phyloP scores from a whole-genome alignment of 1,140 invertebrate species.

The Drosophila sulfurigaster region DNA sequence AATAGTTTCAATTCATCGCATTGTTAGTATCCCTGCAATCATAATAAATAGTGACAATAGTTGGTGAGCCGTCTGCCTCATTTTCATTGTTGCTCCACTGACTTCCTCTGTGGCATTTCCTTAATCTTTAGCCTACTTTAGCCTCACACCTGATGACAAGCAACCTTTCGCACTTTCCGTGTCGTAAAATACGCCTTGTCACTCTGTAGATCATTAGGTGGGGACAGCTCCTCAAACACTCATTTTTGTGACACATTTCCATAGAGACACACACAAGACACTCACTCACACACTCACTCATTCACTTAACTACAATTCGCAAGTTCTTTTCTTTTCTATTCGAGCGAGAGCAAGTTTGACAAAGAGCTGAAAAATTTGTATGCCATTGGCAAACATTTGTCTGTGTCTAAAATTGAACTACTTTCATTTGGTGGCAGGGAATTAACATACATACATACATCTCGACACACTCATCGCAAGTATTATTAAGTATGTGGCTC shows the following conservation, averaged over 20 bases:
- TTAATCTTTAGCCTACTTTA: conserved; percentile 50
- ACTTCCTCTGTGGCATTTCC: conserved; percentile 63
- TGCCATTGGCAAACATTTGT: conserved; percentile 69
- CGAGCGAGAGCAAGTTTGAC: conserved; percentile 3
- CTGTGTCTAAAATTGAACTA: conserved; percentile 69
- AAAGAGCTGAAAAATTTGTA: conserved; percentile 66
- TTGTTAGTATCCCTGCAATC: conserved; percentile 38
- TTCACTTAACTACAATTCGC: neutral
- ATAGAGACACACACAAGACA: conserved; percentile 37
- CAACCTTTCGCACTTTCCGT: conserved; percentile 71
- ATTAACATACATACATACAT: conserved; percentile 72
- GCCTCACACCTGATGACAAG: conserved; percentile 55
- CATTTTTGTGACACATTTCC: conserved; percentile 72
- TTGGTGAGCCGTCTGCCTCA: conserved; percentile 25
- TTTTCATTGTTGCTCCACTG: conserved; percentile 63
- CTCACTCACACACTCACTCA: conserved; percentile 20
- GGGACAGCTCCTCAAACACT: conserved; percentile 22
- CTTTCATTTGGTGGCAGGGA: conserved; percentile 59
- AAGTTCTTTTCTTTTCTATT: too few relatives aligned
- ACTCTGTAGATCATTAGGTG: conserved; percentile 60
- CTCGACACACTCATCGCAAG: conserved; percentile 35
- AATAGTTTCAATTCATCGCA: conserved; percentile 17
- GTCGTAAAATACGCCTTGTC: conserved; percentile 62
- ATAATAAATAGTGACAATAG: conserved; percentile 29
- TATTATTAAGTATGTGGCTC: neutral